A percentile compares a stretch with the other conserved stretches of the same genome.
Conservation (phyloP, 2,797 vertebrate species). For the Thalassophryne amazonica region DNA sequence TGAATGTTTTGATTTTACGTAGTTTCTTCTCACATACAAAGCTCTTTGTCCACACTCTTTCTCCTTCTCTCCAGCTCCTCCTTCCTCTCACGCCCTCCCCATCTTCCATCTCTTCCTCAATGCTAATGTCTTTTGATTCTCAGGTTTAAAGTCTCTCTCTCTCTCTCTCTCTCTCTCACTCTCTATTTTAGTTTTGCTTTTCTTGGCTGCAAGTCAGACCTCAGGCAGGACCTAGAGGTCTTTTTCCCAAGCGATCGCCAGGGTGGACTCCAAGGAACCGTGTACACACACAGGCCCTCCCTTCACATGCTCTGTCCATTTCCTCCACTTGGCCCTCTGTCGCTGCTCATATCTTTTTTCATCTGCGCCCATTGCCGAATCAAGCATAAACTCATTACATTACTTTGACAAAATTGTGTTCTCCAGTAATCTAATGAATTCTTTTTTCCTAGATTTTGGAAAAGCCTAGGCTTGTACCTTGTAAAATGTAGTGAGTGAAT, state of each 20-base stretch:
- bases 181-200: slow-evolving; percentile 96
- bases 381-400: slow-evolving; percentile 15
- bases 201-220: slow-evolving; percentile 88
- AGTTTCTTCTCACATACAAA: slow-evolving; percentile 70
- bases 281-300: slow-evolving; percentile 35
- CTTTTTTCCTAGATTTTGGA: too few species aligned
- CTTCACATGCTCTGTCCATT: slow-evolving; percentile 59
- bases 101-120: slow-evolving; percentile 62
- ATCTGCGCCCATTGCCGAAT: slow-evolving; percentile 56
- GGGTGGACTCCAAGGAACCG: slow-evolving; percentile 66
- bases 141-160: slow-evolving; percentile 42
- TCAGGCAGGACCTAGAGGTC: slow-evolving; percentile 90
- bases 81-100: slow-evolving; percentile 64
- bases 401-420: background rate
- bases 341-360: slow-evolving; percentile 45
- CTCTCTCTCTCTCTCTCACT: slow-evolving; percentile 27
- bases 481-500: too few species aligned
- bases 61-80: slow-evolving; percentile 50
- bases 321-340: slow-evolving; percentile 37
- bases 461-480: too few species aligned
- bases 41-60: slow-evolving; percentile 65
- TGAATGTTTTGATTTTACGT: slow-evolving; percentile 73
- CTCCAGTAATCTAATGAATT: too few species aligned
- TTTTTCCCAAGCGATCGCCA: slow-evolving; percentile 91
- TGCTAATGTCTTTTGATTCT: slow-evolving; percentile 77